Evolutionary conservation across 2,888 invertebrate species (phyloP).

Genomic region (Steinernema hermaphroditum): DNA sequence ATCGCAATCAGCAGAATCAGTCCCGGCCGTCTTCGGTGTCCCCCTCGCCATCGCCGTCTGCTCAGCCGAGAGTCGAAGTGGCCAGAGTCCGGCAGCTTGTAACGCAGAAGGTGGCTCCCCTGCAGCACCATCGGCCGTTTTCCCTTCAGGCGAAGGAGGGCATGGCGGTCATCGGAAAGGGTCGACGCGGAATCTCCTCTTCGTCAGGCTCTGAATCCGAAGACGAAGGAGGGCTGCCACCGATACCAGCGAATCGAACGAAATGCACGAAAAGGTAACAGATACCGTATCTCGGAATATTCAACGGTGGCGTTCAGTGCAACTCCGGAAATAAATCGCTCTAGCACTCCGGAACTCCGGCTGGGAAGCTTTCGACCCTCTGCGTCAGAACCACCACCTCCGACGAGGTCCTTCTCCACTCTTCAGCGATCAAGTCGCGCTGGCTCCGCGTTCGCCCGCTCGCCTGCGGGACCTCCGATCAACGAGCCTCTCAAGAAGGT

Average conservation of each 20-base stretch:
- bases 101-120: slow-evolving; percentile 64
- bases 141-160: slow-evolving; percentile 50
- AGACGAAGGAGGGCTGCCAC: not conserved
- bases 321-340: not conserved
- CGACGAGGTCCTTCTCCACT: slow-evolving; percentile 38
- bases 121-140: slow-evolving; percentile 65
- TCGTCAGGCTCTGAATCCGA: slow-evolving; percentile 1
- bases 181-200: not conserved
- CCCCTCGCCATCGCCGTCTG: slow-evolving; percentile 32
- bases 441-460: slow-evolving; percentile 15
- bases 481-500: slow-evolving; percentile 33
- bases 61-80: slow-evolving; percentile 37
- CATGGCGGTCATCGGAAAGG: not conserved
- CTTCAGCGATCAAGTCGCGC: slow-evolving; percentile 28
- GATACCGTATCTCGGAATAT: not conserved
- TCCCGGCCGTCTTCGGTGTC: slow-evolving; percentile 1
- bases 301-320: not conserved
- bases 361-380: slow-evolving; percentile 1
- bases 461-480: slow-evolving; percentile 32
- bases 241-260: not conserved
- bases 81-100: slow-evolving; percentile 60
- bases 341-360: not conserved
- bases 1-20: slow-evolving; percentile 15
- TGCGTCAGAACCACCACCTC: not conserved
- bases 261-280: not conserved